Percentiles rank a stretch among this genome's conserved stretches.
Evolutionary conservation across 2,113 vertebrate species (phyloP).

Genomic region (Charina bottae): DNA sequence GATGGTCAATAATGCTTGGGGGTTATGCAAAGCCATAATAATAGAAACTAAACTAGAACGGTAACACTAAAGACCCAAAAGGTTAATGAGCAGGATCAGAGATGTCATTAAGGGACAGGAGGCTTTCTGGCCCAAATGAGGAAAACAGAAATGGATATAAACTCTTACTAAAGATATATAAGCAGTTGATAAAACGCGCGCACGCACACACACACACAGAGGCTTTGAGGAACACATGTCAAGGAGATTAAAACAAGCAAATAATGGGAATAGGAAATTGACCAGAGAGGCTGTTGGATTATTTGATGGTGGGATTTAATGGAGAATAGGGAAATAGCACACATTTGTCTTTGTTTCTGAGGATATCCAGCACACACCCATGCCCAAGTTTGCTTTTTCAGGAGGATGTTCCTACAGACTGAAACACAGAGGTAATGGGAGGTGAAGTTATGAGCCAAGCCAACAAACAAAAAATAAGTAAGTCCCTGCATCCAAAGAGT

Average conservation of each 20-base stretch:
- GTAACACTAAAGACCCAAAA: background rate
- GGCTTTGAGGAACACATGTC: background rate
- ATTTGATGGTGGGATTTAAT: background rate
- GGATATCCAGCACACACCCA: too few relatives aligned
- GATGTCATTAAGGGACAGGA: background rate
- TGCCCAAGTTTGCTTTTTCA: background rate
- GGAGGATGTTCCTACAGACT: background rate
- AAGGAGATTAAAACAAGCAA: background rate
- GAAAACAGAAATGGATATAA: background rate
- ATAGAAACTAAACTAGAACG: background rate
- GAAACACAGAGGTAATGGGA: background rate
- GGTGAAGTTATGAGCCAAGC: background rate
- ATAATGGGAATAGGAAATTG: background rate
- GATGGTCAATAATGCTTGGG: background rate
- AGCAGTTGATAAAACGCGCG: background rate
- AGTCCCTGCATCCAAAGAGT: background rate
- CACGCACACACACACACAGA: background rate
- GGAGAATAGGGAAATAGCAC: background rate
- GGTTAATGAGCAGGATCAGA: background rate
- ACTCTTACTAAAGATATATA: background rate
- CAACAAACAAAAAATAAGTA: background rate
- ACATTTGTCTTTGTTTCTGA: background rate
- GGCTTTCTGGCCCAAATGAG: background rate
- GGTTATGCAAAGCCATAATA: background rate
- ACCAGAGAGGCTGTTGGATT: background rate